A percentile compares a stretch with the other conserved stretches of the same genome.
These are phyloP conservation scores for Blomia tropicalis DNA, from an alignment of 2,888 invertebrate species.

Conservation along the genomic window DNA sequence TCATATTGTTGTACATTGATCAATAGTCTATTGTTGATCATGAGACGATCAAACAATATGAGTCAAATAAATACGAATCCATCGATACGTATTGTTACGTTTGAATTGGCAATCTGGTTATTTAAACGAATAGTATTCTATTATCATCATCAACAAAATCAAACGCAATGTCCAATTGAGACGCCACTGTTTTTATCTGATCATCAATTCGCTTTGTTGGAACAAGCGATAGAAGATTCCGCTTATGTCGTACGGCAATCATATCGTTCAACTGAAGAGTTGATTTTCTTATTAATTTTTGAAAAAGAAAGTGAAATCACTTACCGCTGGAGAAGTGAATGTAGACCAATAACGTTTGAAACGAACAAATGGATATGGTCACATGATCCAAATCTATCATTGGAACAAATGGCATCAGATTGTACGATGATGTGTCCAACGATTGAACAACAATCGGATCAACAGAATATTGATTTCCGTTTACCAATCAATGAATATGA, in stretches of 20 bases:
- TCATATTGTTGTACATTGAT: background rate
- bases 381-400: conserved; percentile 46
- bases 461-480: conserved; percentile 89
- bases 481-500: conserved; percentile 86
- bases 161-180: background rate
- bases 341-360: too few species aligned
- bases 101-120: conserved; percentile 1
- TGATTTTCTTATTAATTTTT: conserved; percentile 93
- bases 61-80: background rate
- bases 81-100: conserved; percentile 10
- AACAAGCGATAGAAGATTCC: conserved; percentile 59
- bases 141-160: background rate
- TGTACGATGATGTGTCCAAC: conserved; percentile 84
- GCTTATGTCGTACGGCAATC: conserved; percentile 71
- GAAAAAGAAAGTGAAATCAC: conserved; percentile 57
- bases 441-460: conserved; percentile 52
- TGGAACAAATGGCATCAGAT: conserved; percentile 92
- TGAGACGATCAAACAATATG: background rate
- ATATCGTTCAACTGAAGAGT: conserved; percentile 58
- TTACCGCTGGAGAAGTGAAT: too few species aligned
- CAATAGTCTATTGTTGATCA: conserved; percentile 10
- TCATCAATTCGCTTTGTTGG: conserved; percentile 49
- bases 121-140: background rate
- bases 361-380: conserved; percentile 2
- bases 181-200: conserved; percentile 44